Evolutionary conservation across 2,797 vertebrate species (phyloP).

Genomic region (Toxotes lorentzi): DNA sequence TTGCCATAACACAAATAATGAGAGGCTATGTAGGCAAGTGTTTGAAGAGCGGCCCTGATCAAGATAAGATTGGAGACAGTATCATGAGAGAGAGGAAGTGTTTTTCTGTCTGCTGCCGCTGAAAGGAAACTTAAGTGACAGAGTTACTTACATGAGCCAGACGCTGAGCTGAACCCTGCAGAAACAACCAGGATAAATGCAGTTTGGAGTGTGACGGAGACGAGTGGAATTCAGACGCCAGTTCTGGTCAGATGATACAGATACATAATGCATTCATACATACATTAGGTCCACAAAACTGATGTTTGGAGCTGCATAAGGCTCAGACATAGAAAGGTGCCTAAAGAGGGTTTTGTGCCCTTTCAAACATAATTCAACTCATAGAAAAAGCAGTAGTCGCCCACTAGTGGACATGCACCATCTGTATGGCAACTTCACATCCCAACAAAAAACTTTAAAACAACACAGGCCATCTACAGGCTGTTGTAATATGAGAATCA

Average conservation of each 20-base stretch:
- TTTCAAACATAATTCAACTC: slow-evolving; percentile 10
- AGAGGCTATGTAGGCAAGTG: slow-evolving; percentile 79
- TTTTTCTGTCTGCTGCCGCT: slow-evolving; percentile 75
- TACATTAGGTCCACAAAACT: slow-evolving; percentile 2
- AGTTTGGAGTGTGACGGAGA: slow-evolving; percentile 57
- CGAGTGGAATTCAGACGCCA: slow-evolving; percentile 29
- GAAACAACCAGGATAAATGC: slow-evolving; percentile 51
- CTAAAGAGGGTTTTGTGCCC: slow-evolving; percentile 6
- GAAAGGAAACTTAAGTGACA: slow-evolving; percentile 70
- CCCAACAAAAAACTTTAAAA: not conserved
- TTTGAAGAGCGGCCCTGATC: slow-evolving; percentile 83
- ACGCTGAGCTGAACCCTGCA: slow-evolving; percentile 56
- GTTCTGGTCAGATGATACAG: slow-evolving; percentile 18
- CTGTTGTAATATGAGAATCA: not conserved
- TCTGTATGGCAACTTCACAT: not conserved
- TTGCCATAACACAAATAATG: slow-evolving; percentile 81
- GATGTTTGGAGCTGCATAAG: slow-evolving; percentile 14
- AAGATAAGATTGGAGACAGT: slow-evolving; percentile 85
- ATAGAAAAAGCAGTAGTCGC: slow-evolving; percentile 32
- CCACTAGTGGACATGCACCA: slow-evolving; percentile 62
- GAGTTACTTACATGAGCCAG: slow-evolving; percentile 63
- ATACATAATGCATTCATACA: slow-evolving; percentile 12
- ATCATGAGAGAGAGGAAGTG: slow-evolving; percentile 71
- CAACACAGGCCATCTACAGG: not conserved
- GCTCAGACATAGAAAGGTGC: not conserved